phyloP scores from a whole-genome alignment of 2,113 vertebrate species.

The Mixornis gularis region DNA sequence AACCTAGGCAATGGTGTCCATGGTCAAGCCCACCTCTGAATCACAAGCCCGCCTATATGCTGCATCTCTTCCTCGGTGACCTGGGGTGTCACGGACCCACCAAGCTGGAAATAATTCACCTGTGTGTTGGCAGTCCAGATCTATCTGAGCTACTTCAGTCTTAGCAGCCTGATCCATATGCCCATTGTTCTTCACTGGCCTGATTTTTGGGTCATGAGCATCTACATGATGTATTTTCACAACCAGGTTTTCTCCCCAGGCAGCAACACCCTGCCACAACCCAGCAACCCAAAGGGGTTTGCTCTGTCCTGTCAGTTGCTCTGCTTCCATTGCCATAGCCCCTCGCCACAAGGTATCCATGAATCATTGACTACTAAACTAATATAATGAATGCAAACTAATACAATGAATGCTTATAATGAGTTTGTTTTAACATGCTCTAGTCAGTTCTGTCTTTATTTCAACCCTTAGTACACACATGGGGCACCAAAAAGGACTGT shows the following conservation, averaged over 20 bases:
- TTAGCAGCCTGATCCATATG: not conserved
- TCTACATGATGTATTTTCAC: rapidly evolving
- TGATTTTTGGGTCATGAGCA: not conserved
- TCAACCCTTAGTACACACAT: not conserved
- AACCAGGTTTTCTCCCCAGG: not conserved
- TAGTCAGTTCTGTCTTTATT: not conserved
- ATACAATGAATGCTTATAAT: not conserved
- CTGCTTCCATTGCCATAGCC: not conserved
- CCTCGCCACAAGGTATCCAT: not conserved
- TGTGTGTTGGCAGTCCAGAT: not conserved
- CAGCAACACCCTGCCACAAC: not conserved
- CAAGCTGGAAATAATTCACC: not conserved
- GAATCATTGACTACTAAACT: not conserved
- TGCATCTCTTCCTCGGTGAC: not conserved
- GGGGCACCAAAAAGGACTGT: not conserved
- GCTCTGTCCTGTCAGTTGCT: not conserved
- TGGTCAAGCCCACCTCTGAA: not conserved
- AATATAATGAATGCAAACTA: not conserved
- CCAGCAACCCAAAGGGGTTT: not conserved
- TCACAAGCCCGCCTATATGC: not conserved
- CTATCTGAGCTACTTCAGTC: not conserved
- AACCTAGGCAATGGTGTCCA: not conserved
- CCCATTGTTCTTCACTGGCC: not conserved
- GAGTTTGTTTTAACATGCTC: not conserved
- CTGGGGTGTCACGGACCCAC: not conserved